These are phyloP conservation scores for Pemphigus obesinymphae DNA, from an alignment of 1,140 invertebrate genomes.

Conservation along the genomic window DNA sequence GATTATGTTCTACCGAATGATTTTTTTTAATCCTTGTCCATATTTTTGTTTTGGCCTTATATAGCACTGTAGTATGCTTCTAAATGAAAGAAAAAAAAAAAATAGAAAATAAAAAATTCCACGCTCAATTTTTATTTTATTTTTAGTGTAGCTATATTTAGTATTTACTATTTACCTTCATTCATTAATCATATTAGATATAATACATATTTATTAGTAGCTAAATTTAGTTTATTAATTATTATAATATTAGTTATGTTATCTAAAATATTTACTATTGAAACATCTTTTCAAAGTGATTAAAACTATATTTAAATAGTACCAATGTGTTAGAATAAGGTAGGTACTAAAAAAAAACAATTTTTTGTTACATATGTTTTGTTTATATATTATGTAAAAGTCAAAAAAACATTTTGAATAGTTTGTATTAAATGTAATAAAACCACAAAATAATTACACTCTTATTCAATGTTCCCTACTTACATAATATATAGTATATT, in stretches of 20 bases:
- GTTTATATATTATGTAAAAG: not conserved
- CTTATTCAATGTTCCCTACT: too few relatives aligned
- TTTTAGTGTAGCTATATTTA: constrained; percentile 7
- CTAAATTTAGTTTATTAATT: too few relatives aligned
- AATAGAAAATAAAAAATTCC: not conserved
- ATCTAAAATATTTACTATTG: not conserved
- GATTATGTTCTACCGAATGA: constrained; percentile 33
- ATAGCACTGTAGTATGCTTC: not conserved
- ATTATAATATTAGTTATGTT: too few relatives aligned
- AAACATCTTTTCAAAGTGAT: not conserved
- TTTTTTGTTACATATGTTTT: not conserved
- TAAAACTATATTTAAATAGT: too few relatives aligned
- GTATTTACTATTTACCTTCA: not conserved
- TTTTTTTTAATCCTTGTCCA: constrained; percentile 47
- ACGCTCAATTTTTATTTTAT: constrained; percentile 7
- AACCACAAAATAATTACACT: not conserved
- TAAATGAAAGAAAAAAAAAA: constrained; percentile 2
- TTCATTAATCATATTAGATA: too few relatives aligned
- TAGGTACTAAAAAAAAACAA: not conserved
- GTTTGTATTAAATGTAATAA: not conserved
- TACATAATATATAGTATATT: not conserved
- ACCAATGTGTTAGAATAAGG: too few relatives aligned
- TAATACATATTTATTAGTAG: too few relatives aligned
- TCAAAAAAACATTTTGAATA: not conserved
- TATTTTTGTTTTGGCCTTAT: constrained; percentile 26